Evolutionary conservation across 1,140 invertebrate species (phyloP).

Genomic region (Brachionus manjavacas): DNA sequence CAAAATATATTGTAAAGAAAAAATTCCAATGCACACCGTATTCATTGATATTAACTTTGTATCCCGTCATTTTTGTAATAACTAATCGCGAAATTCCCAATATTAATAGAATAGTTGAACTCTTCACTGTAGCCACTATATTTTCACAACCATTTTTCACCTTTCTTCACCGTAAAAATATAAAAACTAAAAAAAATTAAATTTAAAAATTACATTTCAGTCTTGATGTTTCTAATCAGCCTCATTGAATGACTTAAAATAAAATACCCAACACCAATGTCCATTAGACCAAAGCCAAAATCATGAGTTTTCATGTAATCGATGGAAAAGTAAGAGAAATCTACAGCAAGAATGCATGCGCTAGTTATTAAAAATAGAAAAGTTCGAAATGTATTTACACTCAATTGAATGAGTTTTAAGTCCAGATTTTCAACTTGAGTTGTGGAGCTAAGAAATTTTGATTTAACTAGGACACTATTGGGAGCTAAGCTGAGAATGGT

Average conservation of each 20-base stretch:
- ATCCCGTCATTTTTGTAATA: conserved; percentile 51
- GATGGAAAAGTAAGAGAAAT: background rate
- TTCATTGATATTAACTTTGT: background rate
- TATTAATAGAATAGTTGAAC: conserved; percentile 37
- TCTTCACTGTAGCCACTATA: background rate
- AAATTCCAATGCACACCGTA: conserved; percentile 40
- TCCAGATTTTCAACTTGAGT: background rate
- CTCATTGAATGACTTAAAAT: conserved; percentile 74
- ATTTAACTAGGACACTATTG: background rate
- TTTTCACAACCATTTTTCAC: background rate
- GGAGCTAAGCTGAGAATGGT: background rate
- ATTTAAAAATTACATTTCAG: background rate
- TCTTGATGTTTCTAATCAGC: background rate
- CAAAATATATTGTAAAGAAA: conserved; percentile 35
- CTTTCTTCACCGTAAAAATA: background rate
- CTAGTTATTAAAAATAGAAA: conserved; percentile 21
- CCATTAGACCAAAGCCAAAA: conserved; percentile 86
- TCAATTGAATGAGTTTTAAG: background rate
- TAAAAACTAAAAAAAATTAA: conserved; percentile 24
- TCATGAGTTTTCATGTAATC: conserved; percentile 72
- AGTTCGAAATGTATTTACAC: conserved; percentile 25
- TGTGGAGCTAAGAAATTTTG: background rate
- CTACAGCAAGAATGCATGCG: conserved; percentile 1
- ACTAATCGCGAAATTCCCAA: conserved; percentile 67
- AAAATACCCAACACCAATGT: conserved; percentile 83